These are phyloP conservation scores for Drosophila recens DNA, from an alignment of 2,888 invertebrate species.

Conservation along the genomic window DNA sequence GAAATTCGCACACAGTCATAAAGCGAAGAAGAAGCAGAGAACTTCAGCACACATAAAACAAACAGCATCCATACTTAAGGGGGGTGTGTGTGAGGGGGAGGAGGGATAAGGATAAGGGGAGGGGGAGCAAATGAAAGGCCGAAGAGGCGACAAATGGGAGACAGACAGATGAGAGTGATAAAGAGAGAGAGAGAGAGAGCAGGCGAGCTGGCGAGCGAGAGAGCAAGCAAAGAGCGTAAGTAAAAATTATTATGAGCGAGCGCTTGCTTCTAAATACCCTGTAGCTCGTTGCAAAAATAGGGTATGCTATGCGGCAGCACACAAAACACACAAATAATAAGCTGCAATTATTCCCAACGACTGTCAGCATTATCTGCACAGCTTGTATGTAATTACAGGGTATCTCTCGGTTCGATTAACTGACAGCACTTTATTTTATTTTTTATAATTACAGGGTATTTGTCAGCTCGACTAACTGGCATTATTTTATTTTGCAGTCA, in stretches of 20 bases:
- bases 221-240: constrained; percentile 18
- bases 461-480: too few species aligned
- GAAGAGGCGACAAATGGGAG: not conserved
- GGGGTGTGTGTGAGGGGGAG: not conserved
- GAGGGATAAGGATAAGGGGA: not conserved
- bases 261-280: constrained; percentile 9
- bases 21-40: constrained; percentile 14
- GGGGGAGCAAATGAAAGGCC: not conserved
- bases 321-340: not conserved
- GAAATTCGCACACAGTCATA: constrained; percentile 3
- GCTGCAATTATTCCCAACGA: not conserved
- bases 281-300: not conserved
- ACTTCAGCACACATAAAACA: constrained; percentile 23
- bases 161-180: not conserved
- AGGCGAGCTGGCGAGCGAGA: not conserved
- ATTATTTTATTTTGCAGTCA: too few species aligned
- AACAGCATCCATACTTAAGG: constrained; percentile 19
- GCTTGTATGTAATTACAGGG: not conserved
- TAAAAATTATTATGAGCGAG: constrained; percentile 35
- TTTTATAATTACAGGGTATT: not conserved
- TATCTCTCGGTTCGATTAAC: not conserved
- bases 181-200: not conserved
- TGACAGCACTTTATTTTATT: not conserved
- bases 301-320: not conserved
- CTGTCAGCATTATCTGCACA: not conserved